A percentile compares a stretch with the other conserved stretches of the same genome.
phyloP scores from a whole-genome alignment of 2,113 vertebrate genomes.

The Hippocampus abdominalis region DNA sequence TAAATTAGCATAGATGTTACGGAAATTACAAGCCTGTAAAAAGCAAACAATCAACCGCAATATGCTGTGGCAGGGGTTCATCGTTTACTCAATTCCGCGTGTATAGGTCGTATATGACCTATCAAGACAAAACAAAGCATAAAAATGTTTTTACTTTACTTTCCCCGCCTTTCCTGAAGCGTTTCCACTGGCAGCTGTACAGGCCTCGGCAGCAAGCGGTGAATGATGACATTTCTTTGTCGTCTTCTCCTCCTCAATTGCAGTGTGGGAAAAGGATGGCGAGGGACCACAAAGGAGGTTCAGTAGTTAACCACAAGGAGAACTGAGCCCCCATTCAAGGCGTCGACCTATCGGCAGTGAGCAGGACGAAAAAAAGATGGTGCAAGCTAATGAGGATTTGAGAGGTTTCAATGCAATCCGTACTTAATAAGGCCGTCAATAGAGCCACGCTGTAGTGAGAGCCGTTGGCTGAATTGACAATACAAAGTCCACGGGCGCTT shows the following conservation, averaged over 20 bases:
- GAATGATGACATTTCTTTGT: conserved; percentile 34
- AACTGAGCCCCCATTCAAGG: conserved; percentile 14
- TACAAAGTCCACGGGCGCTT: not conserved
- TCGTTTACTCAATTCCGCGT: no score
- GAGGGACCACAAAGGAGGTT: not conserved
- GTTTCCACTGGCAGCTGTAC: conserved; percentile 67
- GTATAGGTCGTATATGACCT: not conserved
- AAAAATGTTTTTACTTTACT: conserved; percentile 35
- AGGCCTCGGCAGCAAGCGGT: conserved; percentile 42
- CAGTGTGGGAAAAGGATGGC: conserved; percentile 8
- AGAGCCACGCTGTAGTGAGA: not conserved
- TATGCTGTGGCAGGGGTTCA: no score
- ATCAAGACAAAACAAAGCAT: not conserved
- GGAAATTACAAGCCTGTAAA: no score
- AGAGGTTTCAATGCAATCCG: conserved; percentile 31
- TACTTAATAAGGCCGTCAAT: conserved; percentile 33
- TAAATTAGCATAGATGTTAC: no score
- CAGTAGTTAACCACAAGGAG: conserved; percentile 5
- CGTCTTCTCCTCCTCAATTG: conserved; percentile 10
- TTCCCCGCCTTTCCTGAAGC: not conserved
- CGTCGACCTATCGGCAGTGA: conserved; percentile 10
- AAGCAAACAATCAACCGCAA: not conserved
- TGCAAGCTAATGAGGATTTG: conserved; percentile 5
- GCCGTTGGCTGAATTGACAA: not conserved
- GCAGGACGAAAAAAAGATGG: not conserved